Evolutionary conservation across 2,888 invertebrate species (phyloP).

Genomic region (Trissolcus brochymenae): DNA sequence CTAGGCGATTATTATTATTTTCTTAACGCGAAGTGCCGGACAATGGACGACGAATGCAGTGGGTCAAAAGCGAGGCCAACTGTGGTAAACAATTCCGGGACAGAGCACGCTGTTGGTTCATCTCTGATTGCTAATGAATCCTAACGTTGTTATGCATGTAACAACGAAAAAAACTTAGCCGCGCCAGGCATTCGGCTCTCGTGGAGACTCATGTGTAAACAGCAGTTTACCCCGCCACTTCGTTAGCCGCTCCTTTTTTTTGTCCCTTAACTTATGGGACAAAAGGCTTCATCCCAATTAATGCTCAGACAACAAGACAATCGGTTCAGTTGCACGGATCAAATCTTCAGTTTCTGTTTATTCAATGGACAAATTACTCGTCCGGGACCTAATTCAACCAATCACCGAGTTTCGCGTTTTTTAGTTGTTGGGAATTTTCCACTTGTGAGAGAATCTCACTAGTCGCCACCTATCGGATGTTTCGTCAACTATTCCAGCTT

Average conservation of each 20-base stretch:
- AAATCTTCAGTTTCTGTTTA: too few species aligned
- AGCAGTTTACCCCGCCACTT: slow-evolving; percentile 72
- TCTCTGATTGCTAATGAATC: slow-evolving; percentile 77
- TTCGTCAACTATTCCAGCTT: too few species aligned
- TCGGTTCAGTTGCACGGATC: too few species aligned
- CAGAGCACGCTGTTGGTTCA: slow-evolving; percentile 66
- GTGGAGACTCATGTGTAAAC: slow-evolving; percentile 65
- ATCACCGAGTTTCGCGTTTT: too few species aligned
- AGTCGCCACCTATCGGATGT: too few species aligned
- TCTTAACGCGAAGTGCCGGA: slow-evolving; percentile 33
- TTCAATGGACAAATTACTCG: too few species aligned
- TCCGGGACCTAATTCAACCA: too few species aligned
- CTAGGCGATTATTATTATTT: slow-evolving; percentile 36
- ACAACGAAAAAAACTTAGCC: slow-evolving; percentile 72
- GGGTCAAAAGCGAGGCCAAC: slow-evolving; percentile 58
- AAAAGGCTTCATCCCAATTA: slow-evolving; percentile 37
- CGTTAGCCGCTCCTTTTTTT: slow-evolving; percentile 74
- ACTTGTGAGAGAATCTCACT: too few species aligned
- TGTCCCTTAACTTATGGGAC: slow-evolving; percentile 66
- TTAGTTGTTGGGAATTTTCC: too few species aligned
- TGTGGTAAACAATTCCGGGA: slow-evolving; percentile 72
- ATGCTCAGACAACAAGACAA: too few species aligned
- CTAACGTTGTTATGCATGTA: slow-evolving; percentile 76
- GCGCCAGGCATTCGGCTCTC: slow-evolving; percentile 63
- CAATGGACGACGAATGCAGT: slow-evolving; percentile 5